These are phyloP conservation scores for Poicephalus gulielmi DNA, from an alignment of 2,113 vertebrate species.

Conservation along the genomic window DNA sequence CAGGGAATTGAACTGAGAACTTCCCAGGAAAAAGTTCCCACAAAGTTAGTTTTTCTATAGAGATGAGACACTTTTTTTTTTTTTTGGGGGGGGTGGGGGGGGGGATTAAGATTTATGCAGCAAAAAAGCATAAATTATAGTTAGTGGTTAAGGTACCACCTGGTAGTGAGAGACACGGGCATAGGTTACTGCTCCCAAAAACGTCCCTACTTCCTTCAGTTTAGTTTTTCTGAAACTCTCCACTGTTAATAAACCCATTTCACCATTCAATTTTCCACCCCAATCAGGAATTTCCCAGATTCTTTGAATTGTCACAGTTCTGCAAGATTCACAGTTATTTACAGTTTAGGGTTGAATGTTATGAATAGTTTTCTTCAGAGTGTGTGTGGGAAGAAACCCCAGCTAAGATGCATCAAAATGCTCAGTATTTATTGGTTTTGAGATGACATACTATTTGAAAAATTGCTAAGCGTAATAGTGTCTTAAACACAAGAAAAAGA, in stretches of 20 bases:
- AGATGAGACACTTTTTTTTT: too few species aligned
- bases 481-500: neutral
- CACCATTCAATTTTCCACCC: neutral
- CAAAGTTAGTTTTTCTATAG: neutral
- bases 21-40: neutral
- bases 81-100: too few species aligned
- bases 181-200: neutral
- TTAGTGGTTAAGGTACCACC: neutral
- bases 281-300: neutral
- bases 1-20: neutral
- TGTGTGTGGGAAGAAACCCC: neutral
- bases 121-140: neutral
- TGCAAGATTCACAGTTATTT: neutral
- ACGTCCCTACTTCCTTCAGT: neutral
- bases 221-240: neutral
- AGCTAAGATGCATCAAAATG: neutral
- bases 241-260: neutral
- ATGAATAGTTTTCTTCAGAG: neutral
- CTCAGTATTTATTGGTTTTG: neutral
- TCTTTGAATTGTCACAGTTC: neutral
- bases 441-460: neutral
- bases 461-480: neutral
- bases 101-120: neutral
- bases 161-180: neutral
- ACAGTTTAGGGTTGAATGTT: neutral